Evolutionary conservation across 2,113 vertebrate genomes (phyloP).

Genomic region (Gymnogyps californianus): DNA sequence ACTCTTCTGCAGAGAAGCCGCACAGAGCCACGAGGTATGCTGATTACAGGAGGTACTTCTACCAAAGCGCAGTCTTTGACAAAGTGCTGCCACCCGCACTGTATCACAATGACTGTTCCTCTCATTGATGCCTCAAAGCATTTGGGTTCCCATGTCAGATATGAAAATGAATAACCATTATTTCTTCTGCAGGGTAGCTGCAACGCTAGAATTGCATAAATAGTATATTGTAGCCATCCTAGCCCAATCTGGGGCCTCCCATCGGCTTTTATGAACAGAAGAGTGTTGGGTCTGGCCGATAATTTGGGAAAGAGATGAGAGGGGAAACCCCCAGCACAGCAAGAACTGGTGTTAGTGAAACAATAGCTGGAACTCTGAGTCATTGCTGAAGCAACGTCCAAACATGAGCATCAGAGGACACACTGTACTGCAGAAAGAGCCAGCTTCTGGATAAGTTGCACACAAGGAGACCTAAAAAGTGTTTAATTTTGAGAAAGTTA

Average conservation of each 20-base stretch:
- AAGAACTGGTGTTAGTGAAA: constrained; percentile 21
- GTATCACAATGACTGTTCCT: neutral
- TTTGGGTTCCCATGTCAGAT: neutral
- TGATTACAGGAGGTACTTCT: neutral
- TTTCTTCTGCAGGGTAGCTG: neutral
- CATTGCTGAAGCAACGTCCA: constrained; percentile 8
- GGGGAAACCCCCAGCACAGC: constrained; percentile 9
- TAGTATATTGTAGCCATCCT: neutral
- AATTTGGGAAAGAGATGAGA: constrained; percentile 26
- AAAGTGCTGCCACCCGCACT: fast-evolving
- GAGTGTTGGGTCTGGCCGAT: neutral
- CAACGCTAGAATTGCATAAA: neutral
- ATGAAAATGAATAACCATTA: neutral
- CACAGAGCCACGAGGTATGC: fast-evolving
- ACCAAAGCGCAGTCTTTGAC: neutral
- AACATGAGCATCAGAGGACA: constrained; percentile 40
- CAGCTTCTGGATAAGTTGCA: neutral
- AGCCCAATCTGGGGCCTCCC: neutral
- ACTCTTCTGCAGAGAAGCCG: neutral
- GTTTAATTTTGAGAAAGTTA: neutral
- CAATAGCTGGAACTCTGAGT: constrained; percentile 59
- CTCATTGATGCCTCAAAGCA: neutral
- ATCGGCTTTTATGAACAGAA: neutral
- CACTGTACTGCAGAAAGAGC: neutral
- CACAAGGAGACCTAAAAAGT: neutral